Conservation (phyloP, 2,797 vertebrate species). For the Neomorphus geoffroyi region DNA sequence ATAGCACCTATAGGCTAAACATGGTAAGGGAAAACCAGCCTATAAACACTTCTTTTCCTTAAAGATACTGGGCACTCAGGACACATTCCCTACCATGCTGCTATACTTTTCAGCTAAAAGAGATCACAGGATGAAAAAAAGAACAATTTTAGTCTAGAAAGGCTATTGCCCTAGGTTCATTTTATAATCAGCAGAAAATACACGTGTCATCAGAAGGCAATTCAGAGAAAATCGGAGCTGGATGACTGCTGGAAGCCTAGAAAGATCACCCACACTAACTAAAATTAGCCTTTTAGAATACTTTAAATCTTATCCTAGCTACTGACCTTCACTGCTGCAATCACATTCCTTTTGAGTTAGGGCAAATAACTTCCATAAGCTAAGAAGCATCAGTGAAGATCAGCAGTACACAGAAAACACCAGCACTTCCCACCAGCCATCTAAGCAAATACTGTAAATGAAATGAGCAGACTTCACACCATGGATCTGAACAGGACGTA, state of each 20-base stretch:
- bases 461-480: neutral
- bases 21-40: neutral
- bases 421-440: neutral
- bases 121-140: neutral
- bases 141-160: neutral
- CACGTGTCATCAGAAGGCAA: neutral
- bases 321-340: constrained; percentile 32
- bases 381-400: neutral
- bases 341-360: neutral
- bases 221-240: neutral
- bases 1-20: neutral
- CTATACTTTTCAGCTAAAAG: neutral
- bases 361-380: neutral
- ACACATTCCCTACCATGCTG: rapidly evolving
- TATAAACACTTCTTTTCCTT: neutral
- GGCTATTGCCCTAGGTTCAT: neutral
- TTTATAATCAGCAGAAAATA: neutral
- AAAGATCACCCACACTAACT: constrained; percentile 42
- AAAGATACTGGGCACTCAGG: neutral
- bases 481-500: neutral
- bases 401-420: neutral
- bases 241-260: neutral
- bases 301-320: neutral
- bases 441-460: neutral
- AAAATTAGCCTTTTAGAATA: constrained; percentile 63